Percentiles rank a stretch among this genome's conserved stretches.
Conservation (phyloP, 2,797 vertebrate genomes). For the Sebastes iracundus region DNA sequence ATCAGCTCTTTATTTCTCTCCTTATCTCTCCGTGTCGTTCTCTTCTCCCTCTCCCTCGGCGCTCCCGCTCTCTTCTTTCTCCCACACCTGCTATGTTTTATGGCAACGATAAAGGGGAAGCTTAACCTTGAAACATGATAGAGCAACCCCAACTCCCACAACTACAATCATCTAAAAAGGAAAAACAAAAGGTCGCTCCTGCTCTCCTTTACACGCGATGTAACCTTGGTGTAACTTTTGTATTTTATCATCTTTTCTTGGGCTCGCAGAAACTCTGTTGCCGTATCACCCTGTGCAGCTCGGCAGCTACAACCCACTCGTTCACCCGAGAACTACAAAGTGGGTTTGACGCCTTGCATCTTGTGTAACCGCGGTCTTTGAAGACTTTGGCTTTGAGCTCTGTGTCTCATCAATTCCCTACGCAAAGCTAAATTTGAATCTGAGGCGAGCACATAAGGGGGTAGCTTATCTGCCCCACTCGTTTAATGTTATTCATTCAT, state of each 20-base stretch:
- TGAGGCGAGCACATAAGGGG: constrained; percentile 63
- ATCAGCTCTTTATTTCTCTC: constrained; percentile 32
- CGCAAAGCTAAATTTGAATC: constrained; percentile 76
- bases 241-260: constrained; percentile 54
- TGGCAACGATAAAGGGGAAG: constrained; percentile 52
- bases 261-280: constrained; percentile 45
- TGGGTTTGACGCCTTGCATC: constrained; percentile 73
- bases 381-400: constrained; percentile 77
- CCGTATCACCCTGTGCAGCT: constrained; percentile 57
- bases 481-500: constrained; percentile 75
- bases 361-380: constrained; percentile 77
- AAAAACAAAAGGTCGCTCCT: constrained; percentile 20
- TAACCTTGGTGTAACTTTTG: constrained; percentile 70
- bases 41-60: constrained; percentile 32
- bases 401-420: constrained; percentile 80
- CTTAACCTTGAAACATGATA: constrained; percentile 66
- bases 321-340: constrained; percentile 75
- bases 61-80: constrained; percentile 35
- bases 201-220: constrained; percentile 38
- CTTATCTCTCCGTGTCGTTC: constrained; percentile 2
- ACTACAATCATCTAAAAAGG: constrained; percentile 26
- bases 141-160: constrained; percentile 49
- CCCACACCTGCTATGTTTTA: constrained; percentile 57
- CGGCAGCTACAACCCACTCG: constrained; percentile 67
- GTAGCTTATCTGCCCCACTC: constrained; percentile 67